Base-by-base conservation (phyloP, 2,888 invertebrate genomes). In the Rhagium mordax region DNA sequence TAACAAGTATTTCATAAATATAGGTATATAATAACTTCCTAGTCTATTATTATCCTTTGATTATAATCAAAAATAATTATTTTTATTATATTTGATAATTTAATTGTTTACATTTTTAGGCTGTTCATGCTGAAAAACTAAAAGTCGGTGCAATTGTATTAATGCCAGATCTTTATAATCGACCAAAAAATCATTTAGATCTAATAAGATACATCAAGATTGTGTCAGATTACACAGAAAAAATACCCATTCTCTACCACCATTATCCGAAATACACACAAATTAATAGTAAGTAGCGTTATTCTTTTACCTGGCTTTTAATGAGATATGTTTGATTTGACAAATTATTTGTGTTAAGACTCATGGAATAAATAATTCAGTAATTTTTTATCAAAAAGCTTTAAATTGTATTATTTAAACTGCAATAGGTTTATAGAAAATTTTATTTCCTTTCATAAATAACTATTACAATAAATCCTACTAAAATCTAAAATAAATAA, bases 231-330 rank as follows among this genome's bases (percentile, higher is more conserved):
- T 78, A 78, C 65, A 82, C 81, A 47, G 79, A 81, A 24, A 92
- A 91, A 6, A 91, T 93, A 0, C 96, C 96, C 0, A 90, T 96
- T 64, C 89, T 95, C 20, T 96, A 96, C 84, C 96, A 97, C 84
- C 96, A 96, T 84, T 94, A 95, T 81, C 96, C 96, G 0, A 89
- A 89, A 74, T 91, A 93, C 86, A 93, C 93, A 33, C 92, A 92
- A 73, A 92, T 96, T 48, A 91, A 93, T 77, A 88, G 96, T 96
- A 89, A 92, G 92, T 90, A 71, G 18, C 33, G 0, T 47, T 61
- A 18, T 64, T 53, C 10, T 10, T 41, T 41, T 3, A n/a, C n/a
- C 0, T 41, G 4, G 15, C 1, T 41, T 41, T 10, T 13, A 41
- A 33, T 24, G 6, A 24, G 6, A 24, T 24, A 6, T 24, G 24